phyloP scores from a whole-genome alignment of 2,888 invertebrate genomes.

The Phortica magna region DNA sequence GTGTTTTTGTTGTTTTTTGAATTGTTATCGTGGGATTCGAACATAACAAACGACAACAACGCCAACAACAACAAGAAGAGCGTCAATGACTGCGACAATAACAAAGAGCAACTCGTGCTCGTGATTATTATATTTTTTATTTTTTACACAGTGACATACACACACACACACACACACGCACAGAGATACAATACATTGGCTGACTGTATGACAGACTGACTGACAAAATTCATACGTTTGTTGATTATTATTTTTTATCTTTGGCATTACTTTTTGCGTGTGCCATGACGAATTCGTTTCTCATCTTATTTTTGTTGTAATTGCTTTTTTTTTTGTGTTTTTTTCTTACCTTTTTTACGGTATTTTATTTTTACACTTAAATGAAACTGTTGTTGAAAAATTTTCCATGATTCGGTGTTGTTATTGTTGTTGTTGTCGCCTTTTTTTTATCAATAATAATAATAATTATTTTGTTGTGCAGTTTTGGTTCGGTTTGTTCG shows the following conservation, averaged over 20 bases:
- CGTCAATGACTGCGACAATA: not conserved
- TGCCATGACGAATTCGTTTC: constrained; percentile 65
- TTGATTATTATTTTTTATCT: constrained; percentile 53
- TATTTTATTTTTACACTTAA: constrained; percentile 21
- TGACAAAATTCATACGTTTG: not conserved
- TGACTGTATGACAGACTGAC: not conserved
- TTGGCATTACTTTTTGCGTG: constrained; percentile 64
- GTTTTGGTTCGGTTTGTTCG: constrained; percentile 47
- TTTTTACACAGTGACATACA: constrained; percentile 37
- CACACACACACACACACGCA: not conserved
- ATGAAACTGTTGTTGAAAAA: constrained; percentile 59
- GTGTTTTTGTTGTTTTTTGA: not conserved
- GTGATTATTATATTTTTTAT: constrained; percentile 44
- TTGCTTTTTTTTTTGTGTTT: not conserved
- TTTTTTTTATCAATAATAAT: constrained; percentile 70
- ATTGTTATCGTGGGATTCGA: constrained; percentile 10
- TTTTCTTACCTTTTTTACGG: not conserved
- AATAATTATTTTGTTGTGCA: constrained; percentile 71
- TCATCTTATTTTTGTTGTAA: not conserved
- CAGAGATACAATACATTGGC: not conserved
- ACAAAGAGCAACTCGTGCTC: constrained; percentile 57
- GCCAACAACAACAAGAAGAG: not conserved
- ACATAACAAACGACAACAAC: not conserved
- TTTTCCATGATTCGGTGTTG: constrained; percentile 61
- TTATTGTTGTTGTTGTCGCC: constrained; percentile 40